Percentiles rank a stretch among this genome's conserved stretches.
Conservation (phyloP, 2,797 vertebrate genomes). For the Sebastes steindachneri region DNA sequence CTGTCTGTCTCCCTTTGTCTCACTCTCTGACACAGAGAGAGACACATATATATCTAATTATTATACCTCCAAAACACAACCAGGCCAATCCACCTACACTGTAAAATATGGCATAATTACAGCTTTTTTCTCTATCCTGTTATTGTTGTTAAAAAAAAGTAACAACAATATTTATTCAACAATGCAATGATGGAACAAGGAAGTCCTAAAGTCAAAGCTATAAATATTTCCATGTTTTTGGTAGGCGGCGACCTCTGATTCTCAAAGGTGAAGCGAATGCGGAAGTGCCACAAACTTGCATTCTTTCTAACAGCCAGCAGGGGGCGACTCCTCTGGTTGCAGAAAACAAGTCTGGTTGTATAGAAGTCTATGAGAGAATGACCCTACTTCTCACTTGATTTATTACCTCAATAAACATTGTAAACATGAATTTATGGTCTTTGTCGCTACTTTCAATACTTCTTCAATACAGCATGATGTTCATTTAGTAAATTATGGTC, state of each 20-base stretch:
- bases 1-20: slow-evolving; percentile 41
- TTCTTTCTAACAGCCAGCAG: too few relatives aligned
- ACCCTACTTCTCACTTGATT: too few relatives aligned
- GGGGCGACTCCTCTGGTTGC: too few relatives aligned
- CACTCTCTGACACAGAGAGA: slow-evolving; percentile 11
- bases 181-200: too few relatives aligned
- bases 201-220: background rate
- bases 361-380: too few relatives aligned
- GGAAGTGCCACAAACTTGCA: too few relatives aligned
- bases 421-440: too few relatives aligned
- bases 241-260: background rate
- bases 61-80: slow-evolving; percentile 3
- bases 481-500: too few relatives aligned
- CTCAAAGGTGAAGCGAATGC: too few relatives aligned
- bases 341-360: too few relatives aligned
- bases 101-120: background rate
- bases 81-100: background rate
- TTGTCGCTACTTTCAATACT: rapidly evolving
- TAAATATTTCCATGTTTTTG: background rate
- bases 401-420: too few relatives aligned
- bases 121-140: background rate
- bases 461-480: too few relatives aligned
- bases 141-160: background rate
- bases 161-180: background rate
- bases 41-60: slow-evolving; percentile 7